Conservation (phyloP, 35 echinoderm and acorn worm species). For the Ophioderma brevispina region DNA sequence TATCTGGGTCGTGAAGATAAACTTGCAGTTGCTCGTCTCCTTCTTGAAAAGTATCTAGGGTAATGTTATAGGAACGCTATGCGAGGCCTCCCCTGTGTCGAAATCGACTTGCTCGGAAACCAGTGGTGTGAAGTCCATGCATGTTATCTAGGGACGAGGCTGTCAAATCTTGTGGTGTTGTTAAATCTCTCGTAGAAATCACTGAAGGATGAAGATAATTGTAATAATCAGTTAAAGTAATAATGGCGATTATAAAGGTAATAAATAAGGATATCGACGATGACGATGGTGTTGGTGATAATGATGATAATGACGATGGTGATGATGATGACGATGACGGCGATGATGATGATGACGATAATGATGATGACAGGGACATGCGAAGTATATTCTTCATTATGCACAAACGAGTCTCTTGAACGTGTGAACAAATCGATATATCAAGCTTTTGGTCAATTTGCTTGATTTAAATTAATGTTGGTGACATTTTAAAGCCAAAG, state of each 20-base stretch:
- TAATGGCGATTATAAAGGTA: background rate
- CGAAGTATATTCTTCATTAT: background rate
- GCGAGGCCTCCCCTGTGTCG: background rate
- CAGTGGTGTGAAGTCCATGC: background rate
- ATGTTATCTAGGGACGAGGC: background rate
- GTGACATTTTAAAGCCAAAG: too few relatives aligned
- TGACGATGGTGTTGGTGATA: background rate
- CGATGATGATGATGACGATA: too few relatives aligned
- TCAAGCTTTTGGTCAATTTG: too few relatives aligned
- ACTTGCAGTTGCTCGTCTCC: background rate
- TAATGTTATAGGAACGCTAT: background rate
- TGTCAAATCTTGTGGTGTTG: background rate
- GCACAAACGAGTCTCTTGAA: too few relatives aligned
- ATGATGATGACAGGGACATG: too few relatives aligned
- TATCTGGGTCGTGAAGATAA: background rate
- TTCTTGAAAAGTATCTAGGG: background rate
- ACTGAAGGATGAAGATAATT: background rate
- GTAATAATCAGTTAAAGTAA: background rate
- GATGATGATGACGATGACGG: too few relatives aligned
- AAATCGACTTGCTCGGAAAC: background rate
- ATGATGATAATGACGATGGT: too few relatives aligned
- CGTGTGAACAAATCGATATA: too few relatives aligned
- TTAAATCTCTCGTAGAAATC: background rate
- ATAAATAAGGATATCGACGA: background rate
- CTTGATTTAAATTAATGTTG: too few relatives aligned